Conservation (phyloP, 2,888 invertebrate species). For the Venusia cambrica region DNA sequence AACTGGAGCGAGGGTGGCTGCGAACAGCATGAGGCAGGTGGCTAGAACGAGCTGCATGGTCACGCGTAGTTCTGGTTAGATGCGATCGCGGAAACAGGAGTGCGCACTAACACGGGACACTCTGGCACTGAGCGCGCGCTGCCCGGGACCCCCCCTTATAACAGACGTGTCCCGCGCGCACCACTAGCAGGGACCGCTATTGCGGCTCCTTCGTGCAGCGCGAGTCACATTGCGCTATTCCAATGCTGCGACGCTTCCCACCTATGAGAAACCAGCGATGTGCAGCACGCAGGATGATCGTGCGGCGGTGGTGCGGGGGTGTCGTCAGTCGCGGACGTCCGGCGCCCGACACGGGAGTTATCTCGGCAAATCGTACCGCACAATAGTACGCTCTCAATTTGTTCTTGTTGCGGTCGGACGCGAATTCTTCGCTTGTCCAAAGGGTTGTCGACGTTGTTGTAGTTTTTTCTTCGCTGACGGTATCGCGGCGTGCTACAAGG, state of each 20-base stretch:
- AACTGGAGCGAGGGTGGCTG: constrained; percentile 73
- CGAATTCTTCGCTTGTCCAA: constrained; percentile 74
- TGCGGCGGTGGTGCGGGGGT: constrained; percentile 29
- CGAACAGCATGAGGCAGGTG: constrained; percentile 76
- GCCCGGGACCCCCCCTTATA: constrained; percentile 77
- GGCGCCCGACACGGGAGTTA: constrained; percentile 70
- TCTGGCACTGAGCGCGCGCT: constrained; percentile 78
- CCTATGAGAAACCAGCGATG: constrained; percentile 22
- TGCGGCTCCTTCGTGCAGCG: constrained; percentile 38
- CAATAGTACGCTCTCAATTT: constrained; percentile 78
- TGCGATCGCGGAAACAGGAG: constrained; percentile 51
- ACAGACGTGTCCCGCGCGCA: constrained; percentile 72
- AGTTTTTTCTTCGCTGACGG: constrained; percentile 64
- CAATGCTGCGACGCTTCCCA: too few relatives aligned
- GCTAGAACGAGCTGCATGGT: constrained; percentile 76
- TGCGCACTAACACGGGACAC: constrained; percentile 75
- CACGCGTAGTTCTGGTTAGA: constrained; percentile 43
- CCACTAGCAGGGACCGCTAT: constrained; percentile 54
- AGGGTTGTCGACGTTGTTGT: constrained; percentile 60
- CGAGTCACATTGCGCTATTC: constrained; percentile 48
- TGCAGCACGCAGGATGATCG: constrained; percentile 11
- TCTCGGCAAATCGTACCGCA: constrained; percentile 76
- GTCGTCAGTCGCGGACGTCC: constrained; percentile 53
- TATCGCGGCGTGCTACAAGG: constrained; percentile 47
- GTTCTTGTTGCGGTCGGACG: constrained; percentile 76